Base-by-base conservation (phyloP, 2,888 invertebrate species). In the Rhaphigaster nebulosa region DNA sequence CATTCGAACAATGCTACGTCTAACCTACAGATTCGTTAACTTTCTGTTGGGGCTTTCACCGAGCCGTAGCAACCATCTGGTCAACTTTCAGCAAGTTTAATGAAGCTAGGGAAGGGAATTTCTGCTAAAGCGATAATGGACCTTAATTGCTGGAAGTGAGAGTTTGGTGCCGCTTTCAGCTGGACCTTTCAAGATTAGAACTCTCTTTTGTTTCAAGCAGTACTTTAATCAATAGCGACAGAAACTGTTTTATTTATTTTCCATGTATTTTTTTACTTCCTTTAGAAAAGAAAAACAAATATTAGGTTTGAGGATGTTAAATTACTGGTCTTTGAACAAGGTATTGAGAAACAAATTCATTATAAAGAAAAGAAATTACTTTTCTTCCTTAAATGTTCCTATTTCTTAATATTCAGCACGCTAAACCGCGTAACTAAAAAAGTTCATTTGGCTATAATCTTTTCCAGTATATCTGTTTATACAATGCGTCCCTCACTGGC, bases 61-160 rank as follows among this genome's bases (percentile, higher is more conserved):
- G 15, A 29, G 38, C 34, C 29, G 65, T 65, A 38, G 70, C 34
- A 23, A 76, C 70, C 34, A 38, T 38, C 34, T 76, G 70, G 70
- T 38, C 70, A 76, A 76, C 70, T 76, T 76, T 23, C 38, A 18
- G 34, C 23, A 76, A 76, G 34, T 76, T 38, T 76, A 76, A 76
- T 76, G 70, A 76, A 76, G 70, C 70, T 34, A 3, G 38, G 70
- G 29, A 34, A 4, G n/a, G 65, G 70, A 23, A 76, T 20, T 76
- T 38, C 70, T 76, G 38, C 20, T 3, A 34, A 38, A 76, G 70
- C 38, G 70, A 76, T 76, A 38, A 76, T 76, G 70, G 34, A 1
- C 34, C 70, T 76, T 76, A 76, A 76, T 76, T 76, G 70, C 70
- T 76, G 38, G 34, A 34, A 38, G 38, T 34, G 70, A 29, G 70